Evolutionary conservation across 2,113 vertebrate species (phyloP).

Genomic region (Aptenodytes patagonicus): DNA sequence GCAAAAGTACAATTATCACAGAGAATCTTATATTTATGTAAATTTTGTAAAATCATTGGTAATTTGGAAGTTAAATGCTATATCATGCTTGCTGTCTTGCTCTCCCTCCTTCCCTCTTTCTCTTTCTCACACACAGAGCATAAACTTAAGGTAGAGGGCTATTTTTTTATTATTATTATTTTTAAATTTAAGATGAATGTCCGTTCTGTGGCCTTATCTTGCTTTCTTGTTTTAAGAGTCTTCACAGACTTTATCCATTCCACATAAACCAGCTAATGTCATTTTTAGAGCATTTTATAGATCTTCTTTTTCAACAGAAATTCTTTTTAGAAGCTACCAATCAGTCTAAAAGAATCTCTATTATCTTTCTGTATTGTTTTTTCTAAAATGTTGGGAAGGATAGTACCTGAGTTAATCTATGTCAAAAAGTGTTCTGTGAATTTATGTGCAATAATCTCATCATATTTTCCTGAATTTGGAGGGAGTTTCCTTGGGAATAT

Average conservation of each 20-base stretch:
- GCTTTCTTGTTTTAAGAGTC: not conserved
- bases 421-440: not conserved
- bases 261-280: not conserved
- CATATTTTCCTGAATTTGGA: not conserved
- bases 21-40: not conserved
- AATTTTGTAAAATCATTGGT: not conserved
- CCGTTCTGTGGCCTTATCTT: not conserved
- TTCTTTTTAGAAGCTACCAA: not conserved
- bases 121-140: not conserved
- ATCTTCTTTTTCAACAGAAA: not conserved
- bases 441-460: not conserved
- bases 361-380: not conserved
- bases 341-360: not conserved
- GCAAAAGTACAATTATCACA: not conserved
- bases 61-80: not conserved
- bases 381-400: not conserved
- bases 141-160: fast-evolving
- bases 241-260: not conserved
- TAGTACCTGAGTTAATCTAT: not conserved
- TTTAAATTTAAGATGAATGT: not conserved
- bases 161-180: not conserved
- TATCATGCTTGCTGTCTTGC: not conserved
- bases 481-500: not conserved
- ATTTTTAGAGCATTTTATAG: not conserved
- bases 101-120: not conserved